Conservation (phyloP, 2,113 vertebrate species). For the Nibea coibor region DNA sequence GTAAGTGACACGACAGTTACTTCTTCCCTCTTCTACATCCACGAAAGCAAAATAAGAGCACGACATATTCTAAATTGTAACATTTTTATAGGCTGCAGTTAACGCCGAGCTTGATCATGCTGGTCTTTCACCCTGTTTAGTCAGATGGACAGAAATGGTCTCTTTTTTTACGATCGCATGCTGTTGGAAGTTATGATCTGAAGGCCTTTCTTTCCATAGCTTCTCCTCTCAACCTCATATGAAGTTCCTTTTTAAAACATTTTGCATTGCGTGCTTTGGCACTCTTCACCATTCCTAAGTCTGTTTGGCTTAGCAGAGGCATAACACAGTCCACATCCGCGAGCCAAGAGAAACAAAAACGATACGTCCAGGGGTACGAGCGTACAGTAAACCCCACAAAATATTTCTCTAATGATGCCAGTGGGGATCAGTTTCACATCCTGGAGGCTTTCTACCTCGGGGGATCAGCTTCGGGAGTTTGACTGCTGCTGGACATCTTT, state of each 20-base stretch:
- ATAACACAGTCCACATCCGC: slow-evolving; percentile 69
- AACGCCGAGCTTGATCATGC: neutral
- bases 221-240: slow-evolving; percentile 64
- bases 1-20: slow-evolving; percentile 5
- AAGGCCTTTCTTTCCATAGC: slow-evolving; percentile 56
- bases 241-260: slow-evolving; percentile 72
- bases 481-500: slow-evolving; percentile 32
- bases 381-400: slow-evolving; percentile 69
- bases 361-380: slow-evolving; percentile 79
- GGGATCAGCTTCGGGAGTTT: slow-evolving; percentile 25
- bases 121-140: slow-evolving; percentile 9
- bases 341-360: slow-evolving; percentile 84
- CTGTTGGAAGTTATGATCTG: slow-evolving; percentile 26
- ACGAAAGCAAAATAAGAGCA: neutral
- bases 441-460: slow-evolving; percentile 58
- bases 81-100: neutral
- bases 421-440: slow-evolving; percentile 78
- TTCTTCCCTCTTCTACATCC: neutral
- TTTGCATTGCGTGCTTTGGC: slow-evolving; percentile 80
- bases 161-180: neutral
- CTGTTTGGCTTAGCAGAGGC: slow-evolving; percentile 83
- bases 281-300: slow-evolving; percentile 73
- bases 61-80: neutral
- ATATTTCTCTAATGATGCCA: slow-evolving; percentile 83
- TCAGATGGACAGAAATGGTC: neutral